A percentile compares a stretch with the other conserved stretches of the same genome.
These are phyloP conservation scores for Coreoperca whiteheadi DNA, from an alignment of 2,113 vertebrate genomes.

Conservation along the genomic window DNA sequence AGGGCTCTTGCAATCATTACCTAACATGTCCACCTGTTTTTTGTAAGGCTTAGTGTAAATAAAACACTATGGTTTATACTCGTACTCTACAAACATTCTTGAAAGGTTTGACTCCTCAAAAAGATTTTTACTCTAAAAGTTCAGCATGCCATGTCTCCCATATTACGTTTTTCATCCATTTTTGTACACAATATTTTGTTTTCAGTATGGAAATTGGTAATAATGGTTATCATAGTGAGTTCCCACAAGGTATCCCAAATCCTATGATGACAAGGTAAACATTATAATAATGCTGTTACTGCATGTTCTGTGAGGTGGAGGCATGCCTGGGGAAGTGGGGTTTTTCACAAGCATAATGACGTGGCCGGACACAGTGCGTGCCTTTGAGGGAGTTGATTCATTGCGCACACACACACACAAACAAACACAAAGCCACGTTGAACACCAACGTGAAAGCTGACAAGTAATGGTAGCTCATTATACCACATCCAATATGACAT, in stretches of 20 bases:
- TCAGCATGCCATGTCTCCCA: conserved; percentile 76
- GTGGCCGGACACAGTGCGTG: conserved; percentile 59
- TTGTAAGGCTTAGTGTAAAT: conserved; percentile 73
- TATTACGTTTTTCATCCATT: conserved; percentile 76
- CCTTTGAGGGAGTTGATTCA: conserved; percentile 34
- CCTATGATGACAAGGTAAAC: conserved; percentile 92
- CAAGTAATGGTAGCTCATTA: conserved; percentile 31
- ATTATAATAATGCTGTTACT: conserved; percentile 47
- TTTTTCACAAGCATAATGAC: conserved; percentile 22
- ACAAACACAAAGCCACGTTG: background rate
- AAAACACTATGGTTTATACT: conserved; percentile 69
- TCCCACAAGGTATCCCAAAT: conserved; percentile 91
- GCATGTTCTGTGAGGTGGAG: conserved; percentile 67
- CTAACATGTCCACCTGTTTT: conserved; percentile 64
- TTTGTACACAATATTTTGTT: conserved; percentile 88
- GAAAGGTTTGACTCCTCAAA: conserved; percentile 34
- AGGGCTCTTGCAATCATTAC: conserved; percentile 80
- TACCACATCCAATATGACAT: background rate
- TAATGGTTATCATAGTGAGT: conserved; percentile 98
- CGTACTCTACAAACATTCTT: conserved; percentile 43
- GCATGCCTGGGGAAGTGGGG: conserved; percentile 49
- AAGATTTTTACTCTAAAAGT: conserved; percentile 54
- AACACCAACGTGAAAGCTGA: background rate
- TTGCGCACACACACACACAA: background rate
- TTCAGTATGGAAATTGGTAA: conserved; percentile 95